Evolutionary conservation across 1,140 invertebrate species (phyloP).

Genomic region (Drosophila tsacasi): DNA sequence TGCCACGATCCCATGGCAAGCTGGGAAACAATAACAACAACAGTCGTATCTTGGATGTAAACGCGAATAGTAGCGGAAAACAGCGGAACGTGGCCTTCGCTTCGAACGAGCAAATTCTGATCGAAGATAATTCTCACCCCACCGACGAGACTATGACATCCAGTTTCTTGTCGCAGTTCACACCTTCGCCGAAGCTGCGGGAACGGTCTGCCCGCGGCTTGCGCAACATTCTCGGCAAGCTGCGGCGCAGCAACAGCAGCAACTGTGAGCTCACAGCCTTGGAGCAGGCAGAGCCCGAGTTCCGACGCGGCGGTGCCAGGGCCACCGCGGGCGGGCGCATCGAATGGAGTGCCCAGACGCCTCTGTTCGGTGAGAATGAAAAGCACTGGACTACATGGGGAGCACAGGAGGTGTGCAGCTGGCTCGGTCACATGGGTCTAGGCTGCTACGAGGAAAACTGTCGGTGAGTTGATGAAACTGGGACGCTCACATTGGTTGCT

Average conservation of each 20-base stretch:
- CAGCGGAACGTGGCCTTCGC: conserved; percentile 86
- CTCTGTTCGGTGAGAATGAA: conserved; percentile 55
- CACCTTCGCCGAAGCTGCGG: conserved; percentile 85
- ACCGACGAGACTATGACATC: conserved; percentile 72
- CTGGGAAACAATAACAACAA: conserved; percentile 69
- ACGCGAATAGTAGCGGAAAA: conserved; percentile 81
- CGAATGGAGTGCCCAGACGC: conserved; percentile 87
- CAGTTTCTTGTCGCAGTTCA: conserved; percentile 86
- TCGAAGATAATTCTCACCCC: conserved; percentile 58
- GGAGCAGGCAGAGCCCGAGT: conserved; percentile 87
- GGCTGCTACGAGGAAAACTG: conserved; percentile 92
- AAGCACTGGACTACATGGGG: conserved; percentile 92
- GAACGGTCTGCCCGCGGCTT: conserved; percentile 86
- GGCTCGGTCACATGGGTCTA: conserved; percentile 95
- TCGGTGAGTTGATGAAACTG: conserved; percentile 74
- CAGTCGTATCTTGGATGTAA: conserved; percentile 72
- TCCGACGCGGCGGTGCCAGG: conserved; percentile 90
- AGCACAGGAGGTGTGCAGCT: conserved; percentile 93
- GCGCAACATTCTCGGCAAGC: conserved; percentile 89
- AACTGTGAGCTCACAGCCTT: conserved; percentile 88
- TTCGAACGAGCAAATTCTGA: conserved; percentile 89
- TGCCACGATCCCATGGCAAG: conserved; percentile 89
- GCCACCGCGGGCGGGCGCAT: conserved; percentile 92
- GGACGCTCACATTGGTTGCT: not conserved
- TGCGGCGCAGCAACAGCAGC: conserved; percentile 87